Evolutionary conservation across 2,797 vertebrate species (phyloP), one percentile per base, ranked within the genome.

Genomic region (Arctocebus calabarensis): DNA sequence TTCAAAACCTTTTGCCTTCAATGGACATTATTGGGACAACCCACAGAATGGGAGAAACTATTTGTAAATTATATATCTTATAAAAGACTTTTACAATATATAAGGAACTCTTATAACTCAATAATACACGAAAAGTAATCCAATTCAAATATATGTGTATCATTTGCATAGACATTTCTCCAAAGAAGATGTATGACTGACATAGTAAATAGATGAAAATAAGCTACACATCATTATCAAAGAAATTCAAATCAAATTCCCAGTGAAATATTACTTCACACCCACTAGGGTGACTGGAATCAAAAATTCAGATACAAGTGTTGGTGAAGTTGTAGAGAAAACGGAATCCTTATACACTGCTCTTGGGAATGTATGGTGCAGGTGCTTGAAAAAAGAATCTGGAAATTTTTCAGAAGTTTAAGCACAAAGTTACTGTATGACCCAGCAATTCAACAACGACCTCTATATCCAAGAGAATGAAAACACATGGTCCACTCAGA

Each of bases 371-470:
- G 27, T 23, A 77, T 61, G 9, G 20, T 77, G 4, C 7, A 34
- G 10, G 43, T 62, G 4, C 10, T 96, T 94, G 32, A 23, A 55
- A 91, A 91, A 93, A 62, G 14, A 78, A 52, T 66, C 52, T 89
- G 55, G 17, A 3, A 17, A 12, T 83, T 93, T 78, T 45, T 66
- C 7, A 61, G 83, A 86, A 79, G 10, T 16, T 29, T 77, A 61
- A 59, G 27, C 5, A 37, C 19, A 57, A 78, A 27, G 6, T 16
- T 43, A 23, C 43, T 19, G 25, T 1, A 34, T 10, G 12, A 61
- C 25, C 14, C 7, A 84, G 10, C 10, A 64, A 70, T 75, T 73
- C 2, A 59, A 29, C 52, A 88, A 12, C 32, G 66, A 88, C 23
- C 3, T 68, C 5, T 22, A 27, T 23, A n/a, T 64, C 14, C 7